These are phyloP conservation scores for Camelus bactrianus DNA, from an alignment of 2,113 vertebrate genomes.

Conservation along the genomic window DNA sequence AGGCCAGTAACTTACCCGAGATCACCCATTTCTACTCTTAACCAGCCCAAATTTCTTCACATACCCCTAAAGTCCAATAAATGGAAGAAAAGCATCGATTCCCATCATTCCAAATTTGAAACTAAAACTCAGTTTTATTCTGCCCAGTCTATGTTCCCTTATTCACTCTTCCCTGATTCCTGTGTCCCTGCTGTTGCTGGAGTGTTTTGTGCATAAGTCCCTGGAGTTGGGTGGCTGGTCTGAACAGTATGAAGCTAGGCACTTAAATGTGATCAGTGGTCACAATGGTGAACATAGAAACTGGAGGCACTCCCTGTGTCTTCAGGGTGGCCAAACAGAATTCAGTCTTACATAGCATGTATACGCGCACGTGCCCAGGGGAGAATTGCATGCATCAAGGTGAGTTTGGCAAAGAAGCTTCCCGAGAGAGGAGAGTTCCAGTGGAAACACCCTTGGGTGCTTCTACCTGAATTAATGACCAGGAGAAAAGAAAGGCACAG, in stretches of 20 bases:
- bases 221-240: not conserved
- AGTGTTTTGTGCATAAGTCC: not conserved
- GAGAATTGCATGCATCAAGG: not conserved
- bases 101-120: not conserved
- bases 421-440: conserved; percentile 76
- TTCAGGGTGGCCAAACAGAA: not conserved
- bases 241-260: not conserved
- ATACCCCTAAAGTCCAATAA: not conserved
- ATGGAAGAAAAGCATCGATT: not conserved
- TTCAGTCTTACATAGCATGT: not conserved
- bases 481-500: conserved; percentile 26
- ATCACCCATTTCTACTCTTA: not conserved
- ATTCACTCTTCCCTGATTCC: not conserved
- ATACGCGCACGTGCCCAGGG: conserved; percentile 43
- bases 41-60: not conserved
- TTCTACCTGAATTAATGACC: conserved; percentile 75
- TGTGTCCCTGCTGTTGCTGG: not conserved
- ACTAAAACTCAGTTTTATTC: not conserved
- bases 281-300: not conserved
- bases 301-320: not conserved
- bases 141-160: too few relatives aligned
- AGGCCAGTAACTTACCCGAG: not conserved
- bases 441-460: conserved; percentile 64
- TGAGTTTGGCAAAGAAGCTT: conserved; percentile 63
- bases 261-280: not conserved